Evolutionary conservation across 2,797 vertebrate genomes (phyloP).

Genomic region (Aldrovandia affinis): DNA sequence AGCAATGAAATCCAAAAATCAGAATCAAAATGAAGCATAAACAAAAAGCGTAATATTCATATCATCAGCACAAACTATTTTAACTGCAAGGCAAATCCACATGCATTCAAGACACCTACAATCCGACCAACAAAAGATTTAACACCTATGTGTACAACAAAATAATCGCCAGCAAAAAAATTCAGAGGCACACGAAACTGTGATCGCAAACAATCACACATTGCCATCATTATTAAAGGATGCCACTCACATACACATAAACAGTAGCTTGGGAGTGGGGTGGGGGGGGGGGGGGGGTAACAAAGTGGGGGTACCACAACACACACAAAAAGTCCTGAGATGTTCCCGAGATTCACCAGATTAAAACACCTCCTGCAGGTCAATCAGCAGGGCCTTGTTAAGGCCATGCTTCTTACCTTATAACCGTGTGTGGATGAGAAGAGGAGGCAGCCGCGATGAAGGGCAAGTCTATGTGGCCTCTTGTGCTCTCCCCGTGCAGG

Average conservation of each 20-base stretch:
- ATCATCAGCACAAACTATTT: not conserved
- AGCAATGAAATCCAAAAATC: too few relatives aligned
- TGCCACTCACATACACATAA: not conserved
- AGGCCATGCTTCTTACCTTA: conserved; percentile 52
- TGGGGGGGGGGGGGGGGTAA: too few relatives aligned
- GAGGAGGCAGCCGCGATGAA: not conserved
- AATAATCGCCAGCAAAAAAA: not conserved
- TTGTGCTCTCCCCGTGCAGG: conserved; percentile 48
- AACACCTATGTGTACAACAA: not conserved
- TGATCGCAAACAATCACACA: not conserved
- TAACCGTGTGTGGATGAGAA: conserved; percentile 42
- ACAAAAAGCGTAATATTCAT: not conserved
- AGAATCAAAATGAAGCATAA: too few relatives aligned
- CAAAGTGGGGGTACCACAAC: not conserved
- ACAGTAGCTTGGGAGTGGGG: conserved; percentile 23
- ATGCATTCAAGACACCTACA: too few relatives aligned
- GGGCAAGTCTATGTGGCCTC: conserved; percentile 33
- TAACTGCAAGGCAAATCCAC: not conserved
- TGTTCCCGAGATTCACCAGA: not conserved
- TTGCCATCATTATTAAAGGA: not conserved
- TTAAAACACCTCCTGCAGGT: not conserved
- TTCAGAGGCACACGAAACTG: not conserved
- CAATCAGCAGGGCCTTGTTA: not conserved
- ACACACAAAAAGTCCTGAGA: conserved; percentile 31
- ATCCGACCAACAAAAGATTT: not conserved